A percentile compares a stretch with the other conserved stretches of the same genome.
phyloP scores from a whole-genome alignment of 2,797 vertebrate species.

The Danio aesculapii region DNA sequence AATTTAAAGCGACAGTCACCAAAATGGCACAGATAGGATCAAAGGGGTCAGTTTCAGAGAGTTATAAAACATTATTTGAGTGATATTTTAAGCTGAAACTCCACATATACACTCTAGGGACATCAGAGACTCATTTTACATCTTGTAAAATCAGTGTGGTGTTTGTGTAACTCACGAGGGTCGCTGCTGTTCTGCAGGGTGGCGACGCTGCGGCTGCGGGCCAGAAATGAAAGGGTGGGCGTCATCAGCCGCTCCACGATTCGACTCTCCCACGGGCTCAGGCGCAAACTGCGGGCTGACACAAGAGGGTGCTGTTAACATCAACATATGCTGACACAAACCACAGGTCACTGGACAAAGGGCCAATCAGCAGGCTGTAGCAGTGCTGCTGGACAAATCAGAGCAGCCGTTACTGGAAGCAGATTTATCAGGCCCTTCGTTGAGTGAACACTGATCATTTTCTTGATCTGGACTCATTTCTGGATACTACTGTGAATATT shows the following conservation, averaged over 20 bases:
- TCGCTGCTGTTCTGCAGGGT: constrained; percentile 89
- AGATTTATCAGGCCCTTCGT: neutral
- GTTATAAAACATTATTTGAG: neutral
- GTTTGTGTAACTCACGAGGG: constrained; percentile 80
- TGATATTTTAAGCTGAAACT: too few relatives aligned
- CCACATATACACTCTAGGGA: too few relatives aligned
- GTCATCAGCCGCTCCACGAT: constrained; percentile 98
- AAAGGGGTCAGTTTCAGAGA: too few relatives aligned
- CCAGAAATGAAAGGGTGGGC: constrained; percentile 94
- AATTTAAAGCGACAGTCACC: too few relatives aligned
- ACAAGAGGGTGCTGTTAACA: constrained; percentile 67
- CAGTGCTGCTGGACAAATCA: constrained; percentile 2
- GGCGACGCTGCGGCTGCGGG: constrained; percentile 92
- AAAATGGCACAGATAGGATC: too few relatives aligned
- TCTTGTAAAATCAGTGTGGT: too few relatives aligned
- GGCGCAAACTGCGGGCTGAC: constrained; percentile 92
- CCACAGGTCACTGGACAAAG: neutral
- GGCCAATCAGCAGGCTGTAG: constrained; percentile 3
- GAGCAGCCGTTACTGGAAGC: neutral
- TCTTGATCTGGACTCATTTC: neutral
- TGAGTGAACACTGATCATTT: neutral
- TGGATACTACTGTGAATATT: neutral
- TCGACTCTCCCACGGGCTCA: constrained; percentile 96
- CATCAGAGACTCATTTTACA: too few relatives aligned
- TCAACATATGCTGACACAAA: constrained; percentile 12